Base-by-base conservation (phyloP, 2,797 vertebrate species). In the Cetoscarus ocellatus region DNA sequence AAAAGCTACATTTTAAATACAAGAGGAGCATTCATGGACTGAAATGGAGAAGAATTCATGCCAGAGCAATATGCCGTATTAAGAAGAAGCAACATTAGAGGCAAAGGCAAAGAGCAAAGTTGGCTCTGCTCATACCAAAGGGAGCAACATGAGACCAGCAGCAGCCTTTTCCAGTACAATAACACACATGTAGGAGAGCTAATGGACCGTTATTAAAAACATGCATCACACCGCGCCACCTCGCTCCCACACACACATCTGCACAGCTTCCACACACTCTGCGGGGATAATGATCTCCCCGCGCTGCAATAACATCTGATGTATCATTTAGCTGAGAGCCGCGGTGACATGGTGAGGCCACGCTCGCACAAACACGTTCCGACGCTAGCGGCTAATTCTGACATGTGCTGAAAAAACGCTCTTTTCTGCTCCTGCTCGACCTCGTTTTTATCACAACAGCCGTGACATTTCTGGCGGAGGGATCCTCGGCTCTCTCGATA, bases 151-250 rank as follows among this genome's bases (percentile, higher is more conserved):
- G 82, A 67, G 86, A 61, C 87, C 85, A 87, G 80, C 77, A 72
- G 79, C 17, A 7, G 59, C 79, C 70, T 38, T 74, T 85, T 87
- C 77, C 77, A 83, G 70, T 80, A 85, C 67, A 18, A 38, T 62
- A 48, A 67, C 57, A 60, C 48, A 70, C 43, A 44, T 44, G 43
- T 13, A 13, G 43, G 67, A 13, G 70, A 69, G 77, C 77, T 87
- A 87, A 91, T 85, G 82, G 89, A 65, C 66, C 79, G 82, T 87
- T 92, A 92, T 91, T 93, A 92, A 92, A 93, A 89, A 91, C 91
- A 92, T 92, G 89, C 86, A 91, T 93, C 92, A 93, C 84, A 67
- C 72, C 59, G n/a, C 7, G 40, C 86, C 90, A 80, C 79, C 71
- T 43, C 72, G 69, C 47, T 79, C 87, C 90, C 86, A 78, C 86